These are phyloP conservation scores for Varanus salvator DNA, from an alignment of 2,113 vertebrate species.

Conservation along the genomic window DNA sequence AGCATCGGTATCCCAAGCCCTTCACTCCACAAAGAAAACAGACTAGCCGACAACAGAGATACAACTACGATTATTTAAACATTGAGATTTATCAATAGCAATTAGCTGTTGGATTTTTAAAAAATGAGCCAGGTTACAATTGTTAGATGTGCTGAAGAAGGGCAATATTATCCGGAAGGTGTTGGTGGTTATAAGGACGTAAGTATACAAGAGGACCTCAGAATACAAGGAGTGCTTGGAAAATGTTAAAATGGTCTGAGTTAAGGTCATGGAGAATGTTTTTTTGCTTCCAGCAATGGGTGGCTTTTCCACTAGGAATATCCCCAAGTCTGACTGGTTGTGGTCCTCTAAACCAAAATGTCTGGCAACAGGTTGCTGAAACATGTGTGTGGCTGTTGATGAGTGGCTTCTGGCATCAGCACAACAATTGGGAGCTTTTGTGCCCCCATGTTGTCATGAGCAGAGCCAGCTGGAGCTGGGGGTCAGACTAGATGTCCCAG, in stretches of 20 bases:
- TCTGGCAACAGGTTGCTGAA: background rate
- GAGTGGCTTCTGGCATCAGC: background rate
- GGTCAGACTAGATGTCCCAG: no score
- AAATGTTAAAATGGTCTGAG: background rate
- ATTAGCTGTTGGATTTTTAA: no score
- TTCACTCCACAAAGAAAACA: background rate
- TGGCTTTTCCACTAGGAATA: background rate
- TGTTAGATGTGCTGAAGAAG: background rate
- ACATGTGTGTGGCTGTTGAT: background rate
- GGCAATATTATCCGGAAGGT: background rate
- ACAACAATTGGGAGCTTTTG: background rate
- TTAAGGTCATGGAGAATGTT: background rate
- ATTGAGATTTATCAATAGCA: no score
- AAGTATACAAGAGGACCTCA: background rate
- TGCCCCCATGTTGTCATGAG: no score
- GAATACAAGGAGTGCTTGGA: background rate
- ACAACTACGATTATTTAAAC: background rate
- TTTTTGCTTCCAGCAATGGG: background rate
- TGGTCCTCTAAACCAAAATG: background rate
- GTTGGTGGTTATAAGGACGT: background rate
- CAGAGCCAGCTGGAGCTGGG: no score
- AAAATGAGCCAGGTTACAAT: background rate
- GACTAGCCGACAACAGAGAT: background rate
- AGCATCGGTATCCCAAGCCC: background rate
- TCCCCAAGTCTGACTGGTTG: background rate